Base-by-base conservation (phyloP, 53 echinoderm and acorn worm species). In the Crossaster papposus region DNA sequence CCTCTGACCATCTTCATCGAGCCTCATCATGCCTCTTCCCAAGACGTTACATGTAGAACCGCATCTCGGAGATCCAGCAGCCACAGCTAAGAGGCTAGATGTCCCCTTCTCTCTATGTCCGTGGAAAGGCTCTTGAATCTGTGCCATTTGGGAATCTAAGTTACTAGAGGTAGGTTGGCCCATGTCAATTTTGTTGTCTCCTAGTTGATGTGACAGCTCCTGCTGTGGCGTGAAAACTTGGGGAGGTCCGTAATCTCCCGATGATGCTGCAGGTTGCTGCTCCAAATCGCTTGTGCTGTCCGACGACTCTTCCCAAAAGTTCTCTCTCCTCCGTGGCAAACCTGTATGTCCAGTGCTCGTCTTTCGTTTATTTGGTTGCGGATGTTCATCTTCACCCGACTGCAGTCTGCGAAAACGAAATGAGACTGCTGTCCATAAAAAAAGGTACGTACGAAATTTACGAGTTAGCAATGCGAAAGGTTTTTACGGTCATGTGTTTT, bases 21-120 rank as follows among this genome's bases (percentile, higher is more conserved):
- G 34, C 72, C 73, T 85, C 73, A 83, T 83, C 83, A 72, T 72
- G 33, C 72, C 85, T 52, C 85, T 54, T 28, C 85, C 85, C 0
- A 72, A 22, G 54, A 22, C 85, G 12, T n/a, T 30, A n/a, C n/a
- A n/a, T n/a, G n/a, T n/a, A 36, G 70, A 68, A 70, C 51, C 31
- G 34, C 51, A 3, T 18, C 53, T 73, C 3, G 17, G 51, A 38
- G 51, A 30, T 73, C 54, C 54, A 29, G 71, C 53, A 52, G 24
- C 85, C 30, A 13, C 23, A 18, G 23, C 22, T 18, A 64, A 55
- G 70, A 30, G 30, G 54, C 85, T 85, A 23, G 29, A 29, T 24
- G 29, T 15, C 51, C 73, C 54, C 54, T 85, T 71, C 65, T 68
- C 33, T 9, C 5, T 13, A 31, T 20, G 8, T 38, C 72, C 2